phyloP scores from a whole-genome alignment of 1,140 invertebrate species.

The Grapholita molesta region DNA sequence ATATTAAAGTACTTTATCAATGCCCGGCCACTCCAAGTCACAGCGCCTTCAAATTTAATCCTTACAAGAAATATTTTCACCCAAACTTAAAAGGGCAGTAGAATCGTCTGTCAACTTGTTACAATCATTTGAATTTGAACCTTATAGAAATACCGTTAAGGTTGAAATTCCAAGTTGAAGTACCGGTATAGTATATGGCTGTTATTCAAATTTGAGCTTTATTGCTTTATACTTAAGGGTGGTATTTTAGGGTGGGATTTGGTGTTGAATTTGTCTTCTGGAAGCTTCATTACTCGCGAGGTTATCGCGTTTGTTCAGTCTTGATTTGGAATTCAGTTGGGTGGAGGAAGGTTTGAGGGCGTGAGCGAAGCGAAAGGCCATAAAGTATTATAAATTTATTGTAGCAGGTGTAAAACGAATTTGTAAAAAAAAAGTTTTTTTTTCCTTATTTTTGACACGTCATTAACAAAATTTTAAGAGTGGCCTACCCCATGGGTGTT shows the following conservation, averaged over 20 bases:
- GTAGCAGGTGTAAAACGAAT: no score
- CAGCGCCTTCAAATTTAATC: background rate
- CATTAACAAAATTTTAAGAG: no score
- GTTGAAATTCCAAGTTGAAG: no score
- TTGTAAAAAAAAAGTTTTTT: no score
- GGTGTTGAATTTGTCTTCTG: background rate
- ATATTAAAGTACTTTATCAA: background rate
- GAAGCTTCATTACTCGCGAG: conserved; percentile 3
- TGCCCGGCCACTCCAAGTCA: background rate
- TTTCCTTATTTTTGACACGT: no score
- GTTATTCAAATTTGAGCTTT: background rate
- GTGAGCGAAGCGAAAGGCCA: background rate
- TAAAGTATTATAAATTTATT: no score
- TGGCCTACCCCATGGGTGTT: no score
- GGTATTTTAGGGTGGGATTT: background rate
- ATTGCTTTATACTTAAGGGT: background rate
- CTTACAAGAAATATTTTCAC: background rate
- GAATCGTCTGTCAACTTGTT: background rate
- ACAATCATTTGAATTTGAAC: background rate
- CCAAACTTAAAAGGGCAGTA: background rate
- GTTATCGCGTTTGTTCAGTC: conserved; percentile 13
- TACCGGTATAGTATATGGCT: background rate
- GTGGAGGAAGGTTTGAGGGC: background rate
- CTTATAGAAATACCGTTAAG: no score
- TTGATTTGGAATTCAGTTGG: conserved; percentile 16